Conservation (phyloP, 2,888 invertebrate species). For the Trypoxylon attenuatum region DNA sequence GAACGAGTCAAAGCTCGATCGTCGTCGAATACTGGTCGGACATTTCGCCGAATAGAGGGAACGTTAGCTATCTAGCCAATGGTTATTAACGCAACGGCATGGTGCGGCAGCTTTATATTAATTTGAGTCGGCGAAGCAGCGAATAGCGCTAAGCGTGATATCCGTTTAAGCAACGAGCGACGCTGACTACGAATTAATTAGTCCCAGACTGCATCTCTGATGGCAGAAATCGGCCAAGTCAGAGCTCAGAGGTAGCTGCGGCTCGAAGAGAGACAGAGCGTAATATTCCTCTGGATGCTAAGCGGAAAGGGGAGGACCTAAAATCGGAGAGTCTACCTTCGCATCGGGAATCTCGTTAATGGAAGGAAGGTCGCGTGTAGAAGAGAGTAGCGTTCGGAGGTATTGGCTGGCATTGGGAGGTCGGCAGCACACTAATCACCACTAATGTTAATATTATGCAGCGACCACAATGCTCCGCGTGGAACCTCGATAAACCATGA, state of each 20-base stretch:
- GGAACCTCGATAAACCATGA: constrained; percentile 66
- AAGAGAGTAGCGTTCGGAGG: constrained; percentile 56
- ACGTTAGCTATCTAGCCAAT: no score
- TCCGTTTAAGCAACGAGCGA: constrained; percentile 11
- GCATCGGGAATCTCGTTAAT: constrained; percentile 66
- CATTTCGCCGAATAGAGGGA: no score
- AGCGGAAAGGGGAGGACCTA: constrained; percentile 35
- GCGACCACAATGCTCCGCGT: constrained; percentile 69
- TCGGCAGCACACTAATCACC: constrained; percentile 71
- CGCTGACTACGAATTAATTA: constrained; percentile 27
- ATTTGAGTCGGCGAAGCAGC: constrained; percentile 25
- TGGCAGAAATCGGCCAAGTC: constrained; percentile 6
- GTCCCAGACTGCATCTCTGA: constrained; percentile 15
- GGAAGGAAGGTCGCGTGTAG: constrained; percentile 66
- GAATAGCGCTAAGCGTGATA: constrained; percentile 26
- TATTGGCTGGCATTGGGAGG: constrained; percentile 59
- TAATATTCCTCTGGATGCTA: constrained; percentile 16
- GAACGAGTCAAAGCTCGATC: no score
- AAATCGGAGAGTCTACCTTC: constrained; percentile 47
- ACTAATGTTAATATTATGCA: constrained; percentile 73
- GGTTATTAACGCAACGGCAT: no score
- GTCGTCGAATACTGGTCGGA: no score
- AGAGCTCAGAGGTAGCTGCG: background rate
- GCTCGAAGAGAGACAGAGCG: constrained; percentile 1
- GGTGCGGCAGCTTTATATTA: constrained; percentile 38